A percentile compares a stretch with the other conserved stretches of the same genome.
Evolutionary conservation across 2,113 vertebrate species (phyloP).

Genomic region (Sylvietta virens): DNA sequence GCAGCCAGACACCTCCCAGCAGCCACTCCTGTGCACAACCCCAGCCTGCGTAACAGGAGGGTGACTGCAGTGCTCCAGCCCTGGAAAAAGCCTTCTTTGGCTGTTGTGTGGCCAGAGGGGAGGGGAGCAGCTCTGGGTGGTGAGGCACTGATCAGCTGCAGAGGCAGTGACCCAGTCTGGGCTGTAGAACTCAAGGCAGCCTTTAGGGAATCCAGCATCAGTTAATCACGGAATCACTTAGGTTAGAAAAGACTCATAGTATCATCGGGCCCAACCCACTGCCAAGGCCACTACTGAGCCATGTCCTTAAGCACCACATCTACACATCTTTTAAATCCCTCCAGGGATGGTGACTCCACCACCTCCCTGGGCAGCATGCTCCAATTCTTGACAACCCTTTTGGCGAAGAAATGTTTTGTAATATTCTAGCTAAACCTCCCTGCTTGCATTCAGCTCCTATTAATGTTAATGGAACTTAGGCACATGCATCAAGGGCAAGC

Average conservation of each 20-base stretch:
- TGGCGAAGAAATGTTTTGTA: neutral
- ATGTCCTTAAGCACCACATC: neutral
- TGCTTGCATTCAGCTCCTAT: neutral
- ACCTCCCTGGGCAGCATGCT: neutral
- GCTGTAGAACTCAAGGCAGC: neutral
- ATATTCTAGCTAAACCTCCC: neutral
- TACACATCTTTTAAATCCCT: neutral
- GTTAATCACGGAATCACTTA: neutral
- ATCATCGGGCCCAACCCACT: neutral
- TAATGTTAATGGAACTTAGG: conserved; percentile 30
- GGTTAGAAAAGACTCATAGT: neutral
- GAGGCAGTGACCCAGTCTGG: neutral
- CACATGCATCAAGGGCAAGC: conserved; percentile 14
- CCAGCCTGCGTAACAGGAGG: neutral
- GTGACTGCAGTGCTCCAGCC: neutral
- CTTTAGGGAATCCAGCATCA: neutral
- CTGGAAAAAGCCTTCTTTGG: neutral
- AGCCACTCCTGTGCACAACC: neutral
- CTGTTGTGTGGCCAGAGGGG: neutral
- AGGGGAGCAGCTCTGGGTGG: neutral
- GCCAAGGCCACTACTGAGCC: neutral
- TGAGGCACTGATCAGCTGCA: neutral
- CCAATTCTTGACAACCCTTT: neutral
- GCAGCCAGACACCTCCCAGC: neutral
- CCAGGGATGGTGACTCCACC: neutral